Evolutionary conservation across 1,140 invertebrate species (phyloP).

Genomic region (Drosophila ambigua): DNA sequence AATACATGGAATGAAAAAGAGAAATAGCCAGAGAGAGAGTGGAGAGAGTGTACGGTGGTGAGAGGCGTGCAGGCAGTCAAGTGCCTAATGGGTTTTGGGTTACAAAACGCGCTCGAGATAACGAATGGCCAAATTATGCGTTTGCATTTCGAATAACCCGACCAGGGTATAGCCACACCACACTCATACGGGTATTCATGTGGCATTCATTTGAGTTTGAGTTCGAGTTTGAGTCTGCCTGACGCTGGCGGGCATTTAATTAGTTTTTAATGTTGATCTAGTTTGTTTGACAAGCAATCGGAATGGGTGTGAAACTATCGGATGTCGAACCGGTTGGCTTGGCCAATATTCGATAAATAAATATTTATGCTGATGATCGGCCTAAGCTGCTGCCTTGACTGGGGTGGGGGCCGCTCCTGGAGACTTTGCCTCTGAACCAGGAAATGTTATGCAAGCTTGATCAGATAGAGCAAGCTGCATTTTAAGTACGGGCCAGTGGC

Average conservation of each 20-base stretch:
- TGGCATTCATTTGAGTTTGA: constrained; percentile 31
- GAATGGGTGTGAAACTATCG: constrained; percentile 54
- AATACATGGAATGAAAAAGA: constrained; percentile 17
- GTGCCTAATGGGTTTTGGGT: constrained; percentile 79
- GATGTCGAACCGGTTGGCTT: constrained; percentile 43
- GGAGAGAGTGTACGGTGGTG: constrained; percentile 11
- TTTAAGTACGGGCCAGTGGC: constrained; percentile 31
- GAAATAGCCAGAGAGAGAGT: constrained; percentile 9
- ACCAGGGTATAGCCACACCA: constrained; percentile 26
- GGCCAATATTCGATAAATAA: constrained; percentile 44
- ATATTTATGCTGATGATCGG: constrained; percentile 47
- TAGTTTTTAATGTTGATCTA: constrained; percentile 79
- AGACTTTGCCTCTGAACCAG: constrained; percentile 18
- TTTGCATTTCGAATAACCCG: constrained; percentile 60
- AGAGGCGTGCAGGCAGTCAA: constrained; percentile 51
- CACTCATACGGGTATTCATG: constrained; percentile 27
- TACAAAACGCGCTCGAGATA: constrained; percentile 76
- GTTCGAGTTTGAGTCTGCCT: constrained; percentile 27
- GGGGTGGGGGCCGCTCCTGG: constrained; percentile 17
- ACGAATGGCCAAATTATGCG: constrained; percentile 74
- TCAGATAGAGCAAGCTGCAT: constrained; percentile 1
- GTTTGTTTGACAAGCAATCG: constrained; percentile 79
- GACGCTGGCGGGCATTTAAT: constrained; percentile 64
- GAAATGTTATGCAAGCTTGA: constrained; percentile 61
- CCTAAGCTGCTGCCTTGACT: constrained; percentile 33